Conservation (phyloP, 2,888 invertebrate genomes). For the Acrobasis suavella region DNA sequence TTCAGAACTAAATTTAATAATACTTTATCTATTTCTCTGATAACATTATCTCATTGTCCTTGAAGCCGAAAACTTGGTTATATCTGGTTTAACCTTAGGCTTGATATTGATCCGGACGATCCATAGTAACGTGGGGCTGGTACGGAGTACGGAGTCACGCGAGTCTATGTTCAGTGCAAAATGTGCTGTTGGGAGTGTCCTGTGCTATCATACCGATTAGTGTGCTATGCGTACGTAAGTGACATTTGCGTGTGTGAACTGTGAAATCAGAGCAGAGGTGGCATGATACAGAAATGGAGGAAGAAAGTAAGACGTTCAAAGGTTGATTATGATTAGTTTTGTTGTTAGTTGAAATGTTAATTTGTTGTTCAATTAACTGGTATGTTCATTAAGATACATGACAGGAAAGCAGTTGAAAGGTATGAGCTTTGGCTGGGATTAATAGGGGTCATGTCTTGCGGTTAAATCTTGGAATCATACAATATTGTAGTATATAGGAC, state of each 20-base stretch:
- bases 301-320: slow-evolving; percentile 38
- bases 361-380: neutral
- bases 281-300: slow-evolving; percentile 41
- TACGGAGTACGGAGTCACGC: slow-evolving; percentile 60
- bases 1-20: neutral
- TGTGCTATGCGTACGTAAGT: slow-evolving; percentile 17
- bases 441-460: too few species aligned
- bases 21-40: neutral
- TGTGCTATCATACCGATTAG: slow-evolving; percentile 13
- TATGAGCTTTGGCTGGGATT: too few species aligned
- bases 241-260: slow-evolving; percentile 27
- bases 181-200: slow-evolving; percentile 55
- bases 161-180: slow-evolving; percentile 50
- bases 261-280: neutral
- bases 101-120: slow-evolving; percentile 58
- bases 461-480: too few species aligned
- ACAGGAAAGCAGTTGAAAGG: neutral
- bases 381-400: neutral
- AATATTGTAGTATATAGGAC: too few species aligned
- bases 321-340: neutral
- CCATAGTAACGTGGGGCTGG: slow-evolving; percentile 44
- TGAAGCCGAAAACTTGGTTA: slow-evolving; percentile 44
- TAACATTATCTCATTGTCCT: slow-evolving; percentile 40
- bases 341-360: neutral
- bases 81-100: slow-evolving; percentile 41